Base-by-base conservation (phyloP, 1,140 invertebrate species). In the Arctopsyche grandis region DNA sequence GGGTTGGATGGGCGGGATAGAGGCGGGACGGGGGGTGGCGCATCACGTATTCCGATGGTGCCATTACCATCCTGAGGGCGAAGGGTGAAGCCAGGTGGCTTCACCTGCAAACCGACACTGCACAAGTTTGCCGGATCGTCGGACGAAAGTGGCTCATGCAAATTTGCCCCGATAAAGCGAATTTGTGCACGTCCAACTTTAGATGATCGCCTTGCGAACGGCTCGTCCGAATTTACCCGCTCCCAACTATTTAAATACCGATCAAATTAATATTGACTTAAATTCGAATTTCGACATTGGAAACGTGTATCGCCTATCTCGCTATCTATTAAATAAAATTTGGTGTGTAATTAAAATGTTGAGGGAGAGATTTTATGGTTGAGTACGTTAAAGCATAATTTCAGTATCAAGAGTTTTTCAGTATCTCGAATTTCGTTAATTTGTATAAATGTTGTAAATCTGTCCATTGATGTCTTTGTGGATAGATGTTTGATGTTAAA, bases 11-110 rank as follows among this genome's bases (percentile, higher is more conserved):
- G 48, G 48, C 12, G 48, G 48, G 48, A 52, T 5, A 14, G 44
- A 5, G 16, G 21, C 21, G n/a, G 58, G 16, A 21, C 12, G 38
- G 44, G 16, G 29, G 22, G 76, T 16, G 29, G 60, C 76, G 9
- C 74, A 69, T 77, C 76, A 77, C 22, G 69, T 70, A 69, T 69
- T 70, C 76, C 43, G 26, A 26, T 9, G 76, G 76, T 44, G 74
- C 52, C 74, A 76, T 66, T 63, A 44, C 74, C 74, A 21, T 63
- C 22, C 24, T n/a, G 10, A 22, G 24, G 38, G 26, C 22, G 52
- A 21, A 21, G 48, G n/a, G 58, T 46, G 29, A 38, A 52, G 16
- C 48, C 10, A 26, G 38, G 69, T 9, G 24, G 71, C 74, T 76
- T 63, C 56, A 76, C 74, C 74, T 76, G 74, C n/a, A 76, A 46